Evolutionary conservation across 1,140 invertebrate genomes (phyloP).

Genomic region (Macrocentrus cingulum): DNA sequence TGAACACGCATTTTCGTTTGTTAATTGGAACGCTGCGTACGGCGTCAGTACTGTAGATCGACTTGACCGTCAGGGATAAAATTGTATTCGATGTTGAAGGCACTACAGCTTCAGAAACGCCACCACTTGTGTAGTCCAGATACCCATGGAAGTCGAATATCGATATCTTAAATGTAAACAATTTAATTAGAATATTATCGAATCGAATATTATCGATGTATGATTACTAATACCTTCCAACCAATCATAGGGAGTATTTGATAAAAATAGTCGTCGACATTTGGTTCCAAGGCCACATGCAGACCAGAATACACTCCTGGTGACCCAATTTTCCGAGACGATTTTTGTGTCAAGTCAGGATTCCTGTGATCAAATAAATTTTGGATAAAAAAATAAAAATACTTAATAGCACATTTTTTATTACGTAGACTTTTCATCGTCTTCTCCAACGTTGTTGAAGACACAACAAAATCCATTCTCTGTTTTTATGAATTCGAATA

Average conservation of each 20-base stretch:
- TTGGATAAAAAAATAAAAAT: too few relatives aligned
- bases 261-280: conserved; percentile 59
- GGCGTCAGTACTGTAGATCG: conserved; percentile 31
- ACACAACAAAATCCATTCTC: conserved; percentile 63
- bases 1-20: conserved; percentile 62
- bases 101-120: conserved; percentile 38
- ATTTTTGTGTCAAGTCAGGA: too few relatives aligned
- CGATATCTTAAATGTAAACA: conserved; percentile 39
- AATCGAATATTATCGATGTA: background rate
- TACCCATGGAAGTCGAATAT: conserved; percentile 56
- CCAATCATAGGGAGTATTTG: conserved; percentile 42
- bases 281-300: conserved; percentile 52
- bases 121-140: conserved; percentile 50
- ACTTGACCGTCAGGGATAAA: conserved; percentile 31
- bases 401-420: conserved; percentile 28
- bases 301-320: conserved; percentile 49
- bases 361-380: too few relatives aligned
- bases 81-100: conserved; percentile 31
- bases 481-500: conserved; percentile 58
- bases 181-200: background rate
- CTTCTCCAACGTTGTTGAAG: conserved; percentile 59
- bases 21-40: conserved; percentile 29
- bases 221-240: conserved; percentile 40
- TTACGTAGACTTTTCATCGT: conserved; percentile 33
- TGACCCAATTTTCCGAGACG: too few relatives aligned